phyloP scores from a whole-genome alignment of 2,888 invertebrate species.

The Eupithecia dodoneata region DNA sequence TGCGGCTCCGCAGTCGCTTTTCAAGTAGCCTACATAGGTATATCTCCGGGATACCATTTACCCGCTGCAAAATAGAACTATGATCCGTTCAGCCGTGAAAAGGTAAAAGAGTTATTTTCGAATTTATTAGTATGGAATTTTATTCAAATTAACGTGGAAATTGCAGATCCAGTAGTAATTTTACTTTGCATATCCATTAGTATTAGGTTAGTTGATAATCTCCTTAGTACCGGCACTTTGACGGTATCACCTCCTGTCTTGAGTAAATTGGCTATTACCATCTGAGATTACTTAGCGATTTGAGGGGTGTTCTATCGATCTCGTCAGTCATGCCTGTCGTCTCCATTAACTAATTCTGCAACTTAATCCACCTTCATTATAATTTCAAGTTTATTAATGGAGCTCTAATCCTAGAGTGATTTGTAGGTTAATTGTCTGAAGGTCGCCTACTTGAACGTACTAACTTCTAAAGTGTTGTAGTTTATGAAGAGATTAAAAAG shows the following conservation, averaged over 20 bases:
- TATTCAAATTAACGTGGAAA: neutral
- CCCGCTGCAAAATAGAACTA: too few species aligned
- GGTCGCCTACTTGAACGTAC: neutral
- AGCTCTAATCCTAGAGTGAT: conserved; percentile 11
- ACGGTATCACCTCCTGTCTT: conserved; percentile 68
- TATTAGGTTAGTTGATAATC: conserved; percentile 52
- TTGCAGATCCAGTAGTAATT: neutral
- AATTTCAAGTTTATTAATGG: conserved; percentile 27
- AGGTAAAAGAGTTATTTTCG: too few species aligned
- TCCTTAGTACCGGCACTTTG: conserved; percentile 60
- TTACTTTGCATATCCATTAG: neutral
- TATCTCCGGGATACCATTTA: too few species aligned
- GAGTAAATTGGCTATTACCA: conserved; percentile 79
- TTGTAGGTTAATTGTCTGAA: conserved; percentile 17
- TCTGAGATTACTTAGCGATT: conserved; percentile 72
- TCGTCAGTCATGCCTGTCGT: conserved; percentile 48
- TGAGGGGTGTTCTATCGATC: conserved; percentile 71
- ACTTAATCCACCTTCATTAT: conserved; percentile 22
- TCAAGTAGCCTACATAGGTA: too few species aligned
- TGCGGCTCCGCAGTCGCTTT: too few species aligned
- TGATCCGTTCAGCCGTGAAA: too few species aligned
- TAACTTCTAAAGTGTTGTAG: neutral
- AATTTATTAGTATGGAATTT: neutral
- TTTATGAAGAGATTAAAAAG: neutral
- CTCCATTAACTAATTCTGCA: conserved; percentile 23